Percentiles rank a stretch among this genome's conserved stretches.
phyloP scores from a whole-genome alignment of 1,140 invertebrate species.

The Gonatopus flavifemur region DNA sequence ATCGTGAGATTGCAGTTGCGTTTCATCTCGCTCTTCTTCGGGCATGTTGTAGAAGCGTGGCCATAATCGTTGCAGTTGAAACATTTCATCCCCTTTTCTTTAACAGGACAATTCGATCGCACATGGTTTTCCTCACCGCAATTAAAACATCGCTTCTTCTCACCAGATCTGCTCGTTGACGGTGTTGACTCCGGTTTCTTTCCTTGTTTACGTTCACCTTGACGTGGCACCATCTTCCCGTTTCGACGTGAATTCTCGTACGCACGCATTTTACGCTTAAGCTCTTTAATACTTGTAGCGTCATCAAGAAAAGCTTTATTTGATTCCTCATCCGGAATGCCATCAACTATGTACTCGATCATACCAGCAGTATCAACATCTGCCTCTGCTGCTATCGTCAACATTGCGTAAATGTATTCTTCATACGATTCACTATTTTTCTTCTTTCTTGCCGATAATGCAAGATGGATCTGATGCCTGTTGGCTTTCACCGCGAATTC shows the following conservation, averaged over 20 bases:
- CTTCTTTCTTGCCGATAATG: too few species aligned
- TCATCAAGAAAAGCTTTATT: not conserved
- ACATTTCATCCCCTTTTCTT: not conserved
- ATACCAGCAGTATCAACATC: too few species aligned
- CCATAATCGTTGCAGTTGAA: not conserved
- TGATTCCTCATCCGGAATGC: not conserved
- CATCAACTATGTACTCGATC: constrained; percentile 4
- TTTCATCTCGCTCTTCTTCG: not conserved
- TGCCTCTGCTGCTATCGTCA: too few species aligned
- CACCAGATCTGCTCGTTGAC: not conserved
- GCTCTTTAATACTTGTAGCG: not conserved
- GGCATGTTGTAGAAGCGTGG: not conserved
- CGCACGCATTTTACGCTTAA: not conserved
- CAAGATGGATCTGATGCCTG: too few species aligned
- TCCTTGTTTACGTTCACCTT: not conserved
- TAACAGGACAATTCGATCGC: not conserved
- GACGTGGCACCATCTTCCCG: not conserved
- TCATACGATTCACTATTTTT: too few species aligned
- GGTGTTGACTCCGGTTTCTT: not conserved
- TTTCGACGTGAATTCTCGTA: not conserved
- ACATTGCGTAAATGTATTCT: too few species aligned
- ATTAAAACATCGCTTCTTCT: not conserved
- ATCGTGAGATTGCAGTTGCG: not conserved
- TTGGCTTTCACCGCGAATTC: too few species aligned
- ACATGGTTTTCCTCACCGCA: not conserved